Percentiles rank a stretch among this genome's conserved stretches.
These are phyloP conservation scores for Halocaridina rubra DNA, from an alignment of 2,888 invertebrate genomes.

Conservation along the genomic window DNA sequence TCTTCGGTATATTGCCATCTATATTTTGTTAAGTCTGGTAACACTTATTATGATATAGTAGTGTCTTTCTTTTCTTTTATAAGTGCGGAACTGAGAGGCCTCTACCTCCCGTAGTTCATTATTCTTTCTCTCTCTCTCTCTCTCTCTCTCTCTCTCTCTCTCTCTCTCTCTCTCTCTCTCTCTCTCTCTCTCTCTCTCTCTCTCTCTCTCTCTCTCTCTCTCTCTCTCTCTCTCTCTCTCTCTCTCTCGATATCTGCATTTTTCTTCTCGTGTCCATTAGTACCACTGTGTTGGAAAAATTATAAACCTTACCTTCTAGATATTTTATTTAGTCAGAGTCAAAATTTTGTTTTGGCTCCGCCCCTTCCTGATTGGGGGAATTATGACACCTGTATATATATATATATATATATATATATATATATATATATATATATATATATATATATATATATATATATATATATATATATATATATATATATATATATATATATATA, in stretches of 20 bases:
- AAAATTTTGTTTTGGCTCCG: too few species aligned
- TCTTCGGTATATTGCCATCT: too few species aligned
- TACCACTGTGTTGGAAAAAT: not conserved
- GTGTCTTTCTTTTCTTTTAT: not conserved
- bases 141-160: not conserved
- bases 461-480: not conserved
- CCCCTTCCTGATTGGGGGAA: not conserved
- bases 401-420: not conserved
- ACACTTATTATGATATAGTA: not conserved
- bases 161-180: not conserved
- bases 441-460: too few species aligned
- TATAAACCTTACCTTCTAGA: too few species aligned
- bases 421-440: not conserved
- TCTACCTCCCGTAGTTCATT: too few species aligned
- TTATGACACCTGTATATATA: not conserved
- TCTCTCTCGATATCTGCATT: too few species aligned
- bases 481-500: not conserved
- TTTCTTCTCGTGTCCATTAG: not conserved
- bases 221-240: constrained; percentile 8
- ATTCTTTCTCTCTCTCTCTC: not conserved
- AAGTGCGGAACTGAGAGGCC: not conserved
- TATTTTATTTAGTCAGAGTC: too few species aligned
- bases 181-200: not conserved
- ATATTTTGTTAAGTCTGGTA: not conserved
- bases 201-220: constrained; percentile 8